Percentiles rank a stretch among this genome's conserved stretches.
Evolutionary conservation across 35 echinoderm and acorn worm genomes (phyloP).

Genomic region (Anneissia japonica): DNA sequence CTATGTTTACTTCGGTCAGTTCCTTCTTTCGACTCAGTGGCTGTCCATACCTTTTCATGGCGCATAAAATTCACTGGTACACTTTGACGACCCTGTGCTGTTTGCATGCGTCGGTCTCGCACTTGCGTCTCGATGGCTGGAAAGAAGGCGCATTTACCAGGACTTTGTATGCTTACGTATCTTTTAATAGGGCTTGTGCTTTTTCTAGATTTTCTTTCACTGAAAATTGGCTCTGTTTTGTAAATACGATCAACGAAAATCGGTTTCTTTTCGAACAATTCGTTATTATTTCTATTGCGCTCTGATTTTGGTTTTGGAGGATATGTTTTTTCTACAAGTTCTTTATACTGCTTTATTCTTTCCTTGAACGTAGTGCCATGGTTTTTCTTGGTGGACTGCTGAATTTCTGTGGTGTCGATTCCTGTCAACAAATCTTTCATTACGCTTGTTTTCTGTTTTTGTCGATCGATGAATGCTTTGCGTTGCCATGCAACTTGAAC

Average conservation of each 20-base stretch:
- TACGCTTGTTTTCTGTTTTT: slow-evolving; percentile 67
- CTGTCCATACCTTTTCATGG: not conserved
- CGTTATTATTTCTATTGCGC: not conserved
- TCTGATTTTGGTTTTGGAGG: slow-evolving; percentile 26
- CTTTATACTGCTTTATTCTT: slow-evolving; percentile 33
- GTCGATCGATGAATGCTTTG: slow-evolving; percentile 85
- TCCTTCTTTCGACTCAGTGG: not conserved
- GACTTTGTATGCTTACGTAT: not conserved
- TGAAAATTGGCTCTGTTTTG: slow-evolving; percentile 55
- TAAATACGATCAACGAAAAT: slow-evolving; percentile 54
- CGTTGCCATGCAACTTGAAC: slow-evolving; percentile 84
- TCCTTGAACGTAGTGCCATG: slow-evolving; percentile 21
- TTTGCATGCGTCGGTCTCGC: not conserved
- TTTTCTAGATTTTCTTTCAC: not conserved
- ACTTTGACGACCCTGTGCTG: slow-evolving; percentile 8
- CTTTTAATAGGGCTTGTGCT: not conserved
- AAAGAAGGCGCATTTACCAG: not conserved
- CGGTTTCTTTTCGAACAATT: slow-evolving; percentile 57
- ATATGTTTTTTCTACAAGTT: slow-evolving; percentile 48
- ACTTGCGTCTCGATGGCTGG: not conserved
- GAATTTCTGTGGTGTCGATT: slow-evolving; percentile 50
- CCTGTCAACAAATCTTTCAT: slow-evolving; percentile 77
- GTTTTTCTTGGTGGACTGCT: slow-evolving; percentile 34
- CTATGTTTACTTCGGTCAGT: not conserved
- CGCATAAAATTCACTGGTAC: slow-evolving; percentile 29